Evolutionary conservation across 1,140 invertebrate species (phyloP), one percentile per base, ranked within the genome.

Genomic region (Bombus turneri): DNA sequence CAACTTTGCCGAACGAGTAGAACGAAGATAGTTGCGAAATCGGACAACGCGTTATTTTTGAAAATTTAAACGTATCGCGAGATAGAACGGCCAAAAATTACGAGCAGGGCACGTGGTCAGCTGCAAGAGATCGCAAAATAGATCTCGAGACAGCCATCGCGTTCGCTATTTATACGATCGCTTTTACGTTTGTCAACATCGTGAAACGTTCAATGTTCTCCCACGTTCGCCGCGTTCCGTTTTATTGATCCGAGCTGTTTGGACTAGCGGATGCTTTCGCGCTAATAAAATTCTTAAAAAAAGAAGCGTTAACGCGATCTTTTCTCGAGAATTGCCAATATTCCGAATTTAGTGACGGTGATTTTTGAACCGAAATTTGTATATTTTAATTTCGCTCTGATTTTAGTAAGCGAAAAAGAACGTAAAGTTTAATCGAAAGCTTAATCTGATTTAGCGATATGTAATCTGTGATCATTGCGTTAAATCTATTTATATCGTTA

Each of bases 161-260:
- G 72, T 83, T 37, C 47, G 71, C 86, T 87, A 87, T 87, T 87
- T 87, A 87, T 87, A 84, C 34, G n/a, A 53, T 37, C 34, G 80
- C 62, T 13, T 62, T 76, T 62, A 18, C 81, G 73, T 84, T 83
- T 37, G 53, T 82, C 69, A 73, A 75, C 53, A 62, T 9, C 69
- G 15, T 31, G 31, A 41, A 25, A 39, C 57, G 53, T 18, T 68
- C 15, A 2, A 64, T 37, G 47, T 31, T 43, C 13, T 43, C 43
- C 47, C 59, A 15, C 59, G 59, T 28, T 22, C 25, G 2, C 43
- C 15, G 10, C 9, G 43, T 80, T 53, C 18, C 13, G 10, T 39
- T 53, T 79, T 76, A 76, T 59, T 39, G 31, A 76, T 59, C 28
- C 34, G 25, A 57, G 31, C 31, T 28, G 31, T 31, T 74, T 10